A percentile compares a stretch with the other conserved stretches of the same genome.
These are phyloP conservation scores for Aphidoletes aphidimyza DNA, from an alignment of 2,888 invertebrate genomes.

Conservation along the genomic window DNA sequence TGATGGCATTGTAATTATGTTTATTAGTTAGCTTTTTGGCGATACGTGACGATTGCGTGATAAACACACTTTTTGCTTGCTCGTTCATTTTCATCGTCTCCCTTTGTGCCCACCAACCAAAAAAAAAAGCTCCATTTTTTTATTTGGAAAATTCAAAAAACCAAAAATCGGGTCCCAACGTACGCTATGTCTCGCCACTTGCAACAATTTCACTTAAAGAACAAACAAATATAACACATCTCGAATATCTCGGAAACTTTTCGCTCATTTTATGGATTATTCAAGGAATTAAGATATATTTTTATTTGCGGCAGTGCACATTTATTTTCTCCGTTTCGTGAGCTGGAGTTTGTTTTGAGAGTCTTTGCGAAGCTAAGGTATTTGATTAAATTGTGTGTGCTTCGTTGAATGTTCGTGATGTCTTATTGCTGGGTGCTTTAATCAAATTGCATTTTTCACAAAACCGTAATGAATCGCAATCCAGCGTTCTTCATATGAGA, in stretches of 20 bases:
- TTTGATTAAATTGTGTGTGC: slow-evolving; percentile 3
- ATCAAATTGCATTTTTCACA: slow-evolving; percentile 1
- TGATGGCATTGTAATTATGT: background rate
- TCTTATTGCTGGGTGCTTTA: background rate
- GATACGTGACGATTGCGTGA: slow-evolving; percentile 51
- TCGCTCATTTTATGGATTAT: slow-evolving; percentile 37
- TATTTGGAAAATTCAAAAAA: too few species aligned
- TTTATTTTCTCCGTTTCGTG: background rate
- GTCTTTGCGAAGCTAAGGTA: background rate
- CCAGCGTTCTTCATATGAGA: background rate
- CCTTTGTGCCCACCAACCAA: too few species aligned
- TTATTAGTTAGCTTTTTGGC: slow-evolving; percentile 31
- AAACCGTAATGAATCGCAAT: background rate
- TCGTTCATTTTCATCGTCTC: too few species aligned
- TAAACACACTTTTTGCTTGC: slow-evolving; percentile 32
- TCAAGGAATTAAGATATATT: slow-evolving; percentile 47
- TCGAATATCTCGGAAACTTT: background rate
- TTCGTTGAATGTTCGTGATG: background rate
- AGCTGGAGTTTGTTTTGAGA: too few species aligned
- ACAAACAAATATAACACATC: too few species aligned
- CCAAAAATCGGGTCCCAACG: too few species aligned
- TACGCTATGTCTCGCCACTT: too few species aligned
- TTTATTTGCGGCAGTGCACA: background rate
- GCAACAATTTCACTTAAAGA: too few species aligned
- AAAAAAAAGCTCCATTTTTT: background rate